Base-by-base conservation (phyloP, 1,140 invertebrate genomes). In the Drosophila subpulchrella region DNA sequence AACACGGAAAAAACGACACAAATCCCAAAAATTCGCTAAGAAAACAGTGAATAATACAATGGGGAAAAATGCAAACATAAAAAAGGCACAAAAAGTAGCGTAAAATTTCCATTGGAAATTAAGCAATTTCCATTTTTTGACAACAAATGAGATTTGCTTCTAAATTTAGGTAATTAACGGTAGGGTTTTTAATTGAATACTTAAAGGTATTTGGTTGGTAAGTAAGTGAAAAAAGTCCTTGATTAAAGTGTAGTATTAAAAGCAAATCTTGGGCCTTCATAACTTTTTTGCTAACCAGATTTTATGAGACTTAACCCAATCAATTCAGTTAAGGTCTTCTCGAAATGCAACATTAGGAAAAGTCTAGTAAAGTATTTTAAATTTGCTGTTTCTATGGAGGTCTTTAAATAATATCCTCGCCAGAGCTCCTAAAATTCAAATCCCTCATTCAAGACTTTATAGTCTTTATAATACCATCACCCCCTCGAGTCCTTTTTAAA, bases 21-120 rank as follows among this genome's bases (percentile, higher is more conserved):
- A 80, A 81, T 80, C 78, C 78, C 54, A 78, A 75, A 85, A 81
- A 86, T 78, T 88, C 47, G 68, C 59, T 36, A 71, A 71, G 75
- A 82, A 81, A 73, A 80, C 63, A 74, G 50, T 53, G 46, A 27
- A 42, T 51, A 48, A 56, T 51, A 46, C 46, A 20, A 80, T 15
- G 61, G 65, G 47, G n/a, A n/a, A 44, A 65, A 51, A 68, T 66
- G 47, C 61, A 68, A 82, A 78, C 70, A 60, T 63, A 68, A 62
- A 48, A 57, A 46, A 20, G 48, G n/a, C 36, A 46, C 30, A 44
- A 51, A 38, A 44, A 73, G 55, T 65, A 32, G n/a, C 20, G 34
- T 48, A 8, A 51, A 73, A 59, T 71, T 72, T 71, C 66, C 66
- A 72, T 72, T 72, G 38, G 38, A 72, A 72, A 73, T 73, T 60